Percentiles rank a stretch among this genome's conserved stretches.
Evolutionary conservation across 2,797 vertebrate species (phyloP).

Genomic region (Crocidura indochinensis): DNA sequence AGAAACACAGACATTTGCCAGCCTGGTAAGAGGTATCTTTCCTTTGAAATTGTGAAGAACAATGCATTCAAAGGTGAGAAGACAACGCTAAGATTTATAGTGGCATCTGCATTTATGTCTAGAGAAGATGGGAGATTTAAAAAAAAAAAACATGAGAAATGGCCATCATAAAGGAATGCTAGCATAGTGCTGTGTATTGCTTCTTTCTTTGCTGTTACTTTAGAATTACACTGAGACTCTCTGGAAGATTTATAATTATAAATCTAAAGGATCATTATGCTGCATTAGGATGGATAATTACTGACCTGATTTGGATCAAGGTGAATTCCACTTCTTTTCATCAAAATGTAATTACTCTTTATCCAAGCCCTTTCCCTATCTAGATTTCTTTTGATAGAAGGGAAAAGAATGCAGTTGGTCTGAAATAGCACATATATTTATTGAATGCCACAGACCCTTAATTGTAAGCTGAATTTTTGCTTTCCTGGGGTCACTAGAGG

Average conservation of each 20-base stretch:
- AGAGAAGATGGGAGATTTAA: neutral
- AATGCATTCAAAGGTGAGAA: conserved; percentile 39
- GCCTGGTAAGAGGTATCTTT: conserved; percentile 6
- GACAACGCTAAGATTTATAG: neutral
- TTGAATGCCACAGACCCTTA: conserved; percentile 63
- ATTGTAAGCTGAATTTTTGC: conserved; percentile 74
- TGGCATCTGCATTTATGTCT: conserved; percentile 3
- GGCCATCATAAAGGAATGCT: conserved; percentile 21
- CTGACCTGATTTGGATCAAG: conserved; percentile 77
- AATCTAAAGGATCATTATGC: conserved; percentile 74
- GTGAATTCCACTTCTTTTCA: conserved; percentile 77
- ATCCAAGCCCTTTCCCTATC: conserved; percentile 64
- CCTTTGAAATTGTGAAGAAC: conserved; percentile 14
- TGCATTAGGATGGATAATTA: conserved; percentile 75
- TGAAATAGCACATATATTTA: conserved; percentile 74
- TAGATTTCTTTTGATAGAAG: conserved; percentile 68
- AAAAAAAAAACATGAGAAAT: conserved; percentile 36
- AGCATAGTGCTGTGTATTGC: neutral
- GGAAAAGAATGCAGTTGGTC: conserved; percentile 58
- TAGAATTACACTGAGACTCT: conserved; percentile 64
- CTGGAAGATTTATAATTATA: conserved; percentile 71
- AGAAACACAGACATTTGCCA: conserved; percentile 28
- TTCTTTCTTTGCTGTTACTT: conserved; percentile 66
- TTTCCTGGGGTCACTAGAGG: conserved; percentile 74
- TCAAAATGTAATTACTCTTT: conserved; percentile 78